Evolutionary conservation across 2,797 vertebrate genomes (phyloP).

Genomic region (Avahi laniger): DNA sequence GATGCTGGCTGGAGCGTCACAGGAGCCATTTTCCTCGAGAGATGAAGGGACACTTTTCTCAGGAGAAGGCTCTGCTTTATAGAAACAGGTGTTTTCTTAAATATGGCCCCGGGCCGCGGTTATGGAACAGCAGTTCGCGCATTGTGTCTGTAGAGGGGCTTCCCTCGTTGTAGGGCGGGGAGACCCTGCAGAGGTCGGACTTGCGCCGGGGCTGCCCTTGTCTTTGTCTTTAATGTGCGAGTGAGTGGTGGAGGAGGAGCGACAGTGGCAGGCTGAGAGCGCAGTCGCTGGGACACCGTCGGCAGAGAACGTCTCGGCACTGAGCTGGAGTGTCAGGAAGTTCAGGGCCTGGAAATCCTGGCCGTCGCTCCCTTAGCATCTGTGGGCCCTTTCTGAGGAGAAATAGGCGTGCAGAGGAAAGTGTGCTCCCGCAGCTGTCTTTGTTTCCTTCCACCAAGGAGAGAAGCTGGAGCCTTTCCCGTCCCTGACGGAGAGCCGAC

Average conservation of each 20-base stretch:
- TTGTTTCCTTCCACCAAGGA: not conserved
- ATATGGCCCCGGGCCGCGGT: accelerated
- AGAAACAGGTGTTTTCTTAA: not conserved
- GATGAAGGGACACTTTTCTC: not conserved
- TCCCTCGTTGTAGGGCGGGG: not conserved
- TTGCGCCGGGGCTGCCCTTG: not conserved
- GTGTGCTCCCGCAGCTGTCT: not conserved
- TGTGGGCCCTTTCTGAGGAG: not conserved
- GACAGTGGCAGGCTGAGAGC: not conserved
- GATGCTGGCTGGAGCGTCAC: not conserved
- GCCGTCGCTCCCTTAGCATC: not conserved
- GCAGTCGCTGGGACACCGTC: not conserved
- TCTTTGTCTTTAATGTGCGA: not conserved
- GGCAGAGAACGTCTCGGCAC: not conserved
- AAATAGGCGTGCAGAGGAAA: not conserved
- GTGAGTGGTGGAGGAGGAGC: not conserved
- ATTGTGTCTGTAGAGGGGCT: not conserved
- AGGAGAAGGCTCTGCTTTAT: not conserved
- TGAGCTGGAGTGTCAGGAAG: not conserved
- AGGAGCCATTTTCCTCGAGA: not conserved
- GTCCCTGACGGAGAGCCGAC: not conserved
- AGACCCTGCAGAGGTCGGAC: not conserved
- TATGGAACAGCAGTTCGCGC: not conserved
- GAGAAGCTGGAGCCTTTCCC: not conserved
- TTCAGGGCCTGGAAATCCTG: not conserved